Conservation (phyloP, 2,113 vertebrate species). For the Microcebus griseorufus region DNA sequence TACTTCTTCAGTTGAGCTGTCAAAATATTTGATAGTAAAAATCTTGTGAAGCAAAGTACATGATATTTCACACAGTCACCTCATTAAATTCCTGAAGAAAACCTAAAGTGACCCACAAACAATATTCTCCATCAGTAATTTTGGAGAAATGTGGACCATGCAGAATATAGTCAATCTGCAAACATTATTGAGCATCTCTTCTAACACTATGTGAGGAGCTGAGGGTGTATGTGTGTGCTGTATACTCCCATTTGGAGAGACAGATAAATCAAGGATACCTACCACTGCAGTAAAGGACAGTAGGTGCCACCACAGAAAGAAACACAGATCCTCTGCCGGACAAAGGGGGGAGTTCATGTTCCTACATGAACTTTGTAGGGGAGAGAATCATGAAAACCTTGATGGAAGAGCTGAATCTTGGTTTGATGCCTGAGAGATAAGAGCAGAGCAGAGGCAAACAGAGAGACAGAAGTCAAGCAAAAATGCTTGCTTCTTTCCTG, state of each 20-base stretch:
- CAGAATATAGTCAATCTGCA: neutral
- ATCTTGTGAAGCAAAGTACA: neutral
- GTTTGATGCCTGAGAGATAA: neutral
- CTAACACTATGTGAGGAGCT: neutral
- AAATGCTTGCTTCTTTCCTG: neutral
- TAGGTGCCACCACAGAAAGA: too few species aligned
- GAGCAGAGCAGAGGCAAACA: neutral
- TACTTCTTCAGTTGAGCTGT: slow-evolving; percentile 15
- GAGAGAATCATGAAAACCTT: neutral
- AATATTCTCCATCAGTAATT: neutral
- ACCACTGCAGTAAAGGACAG: neutral
- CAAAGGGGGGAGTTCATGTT: neutral
- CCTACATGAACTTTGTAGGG: neutral
- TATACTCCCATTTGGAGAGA: neutral
- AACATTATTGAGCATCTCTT: neutral
- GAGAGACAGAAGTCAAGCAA: neutral
- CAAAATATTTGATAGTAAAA: slow-evolving; percentile 22
- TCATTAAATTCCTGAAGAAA: neutral
- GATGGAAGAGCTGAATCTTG: neutral
- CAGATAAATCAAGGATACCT: too few species aligned
- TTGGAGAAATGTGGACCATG: neutral
- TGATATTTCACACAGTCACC: neutral
- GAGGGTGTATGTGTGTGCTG: neutral
- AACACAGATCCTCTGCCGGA: neutral
- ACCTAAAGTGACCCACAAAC: neutral